Conservation (phyloP, 2,113 vertebrate species). For the Nothoprocta pentlandii region DNA sequence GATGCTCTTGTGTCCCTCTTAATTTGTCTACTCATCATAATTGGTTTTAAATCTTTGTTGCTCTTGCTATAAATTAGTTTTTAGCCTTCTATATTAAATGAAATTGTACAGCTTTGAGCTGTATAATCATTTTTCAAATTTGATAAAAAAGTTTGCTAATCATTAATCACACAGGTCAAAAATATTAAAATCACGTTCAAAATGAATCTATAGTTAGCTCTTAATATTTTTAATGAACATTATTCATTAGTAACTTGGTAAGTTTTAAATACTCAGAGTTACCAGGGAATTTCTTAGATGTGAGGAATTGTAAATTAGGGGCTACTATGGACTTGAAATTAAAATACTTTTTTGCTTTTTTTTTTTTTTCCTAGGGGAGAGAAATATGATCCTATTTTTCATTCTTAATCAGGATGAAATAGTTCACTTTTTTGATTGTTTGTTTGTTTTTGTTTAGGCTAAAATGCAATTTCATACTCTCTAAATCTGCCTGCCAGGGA, state of each 20-base stretch:
- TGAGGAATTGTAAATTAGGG: background rate
- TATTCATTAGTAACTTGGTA: background rate
- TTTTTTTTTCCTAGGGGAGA: background rate
- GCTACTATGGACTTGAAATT: background rate
- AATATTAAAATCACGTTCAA: background rate
- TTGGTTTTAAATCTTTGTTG: conserved; percentile 36
- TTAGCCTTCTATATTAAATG: background rate
- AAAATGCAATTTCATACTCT: background rate
- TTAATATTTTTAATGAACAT: background rate
- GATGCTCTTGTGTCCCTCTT: background rate
- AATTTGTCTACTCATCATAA: background rate
- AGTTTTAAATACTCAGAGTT: background rate
- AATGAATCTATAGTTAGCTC: background rate
- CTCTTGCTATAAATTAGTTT: background rate
- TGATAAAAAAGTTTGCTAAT: background rate
- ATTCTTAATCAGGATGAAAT: background rate
- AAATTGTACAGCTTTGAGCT: background rate
- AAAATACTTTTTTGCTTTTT: background rate
- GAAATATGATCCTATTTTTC: background rate
- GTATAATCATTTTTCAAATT: background rate
- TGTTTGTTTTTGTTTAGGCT: background rate
- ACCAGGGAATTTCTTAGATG: background rate
- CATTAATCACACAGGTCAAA: background rate
- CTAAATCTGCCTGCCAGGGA: background rate
- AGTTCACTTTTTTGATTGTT: background rate